Percentiles rank a stretch among this genome's conserved stretches.
Evolutionary conservation across 2,888 invertebrate species (phyloP).

Genomic region (Iphiclides podalirius): DNA sequence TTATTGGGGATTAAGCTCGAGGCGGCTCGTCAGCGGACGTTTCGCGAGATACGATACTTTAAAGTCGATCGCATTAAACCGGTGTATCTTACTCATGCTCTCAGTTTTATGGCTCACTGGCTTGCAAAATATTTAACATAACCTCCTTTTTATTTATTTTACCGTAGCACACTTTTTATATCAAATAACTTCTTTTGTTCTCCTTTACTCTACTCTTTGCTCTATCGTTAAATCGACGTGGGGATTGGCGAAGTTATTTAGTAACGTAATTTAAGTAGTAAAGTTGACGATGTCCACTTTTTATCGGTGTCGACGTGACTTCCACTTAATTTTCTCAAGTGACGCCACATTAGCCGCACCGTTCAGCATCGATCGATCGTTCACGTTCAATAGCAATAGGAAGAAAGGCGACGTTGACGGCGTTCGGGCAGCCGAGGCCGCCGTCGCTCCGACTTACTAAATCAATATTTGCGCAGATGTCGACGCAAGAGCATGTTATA

Average conservation of each 20-base stretch:
- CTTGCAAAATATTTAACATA: neutral
- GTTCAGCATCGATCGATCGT: conserved; percentile 37
- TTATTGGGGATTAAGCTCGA: conserved; percentile 47
- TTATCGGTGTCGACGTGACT: too few relatives aligned
- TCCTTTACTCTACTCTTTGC: too few relatives aligned
- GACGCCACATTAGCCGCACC: conserved; percentile 1
- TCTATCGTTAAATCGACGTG: too few relatives aligned
- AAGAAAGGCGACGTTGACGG: conserved; percentile 35
- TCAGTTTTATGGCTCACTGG: neutral
- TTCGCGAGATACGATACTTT: conserved; percentile 5
- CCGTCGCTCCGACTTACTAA: conserved; percentile 74
- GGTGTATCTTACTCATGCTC: neutral
- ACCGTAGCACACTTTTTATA: too few relatives aligned
- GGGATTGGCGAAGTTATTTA: too few relatives aligned
- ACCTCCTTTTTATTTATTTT: neutral
- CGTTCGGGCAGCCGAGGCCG: conserved; percentile 48
- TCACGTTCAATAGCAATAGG: conserved; percentile 33
- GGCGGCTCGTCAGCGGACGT: conserved; percentile 20
- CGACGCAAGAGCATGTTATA: conserved; percentile 76
- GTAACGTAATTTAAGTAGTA: too few relatives aligned
- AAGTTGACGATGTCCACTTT: too few relatives aligned
- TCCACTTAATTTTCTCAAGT: neutral
- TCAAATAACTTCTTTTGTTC: too few relatives aligned
- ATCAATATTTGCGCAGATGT: conserved; percentile 80
- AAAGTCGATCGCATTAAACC: neutral